Evolutionary conservation across 2,888 invertebrate genomes (phyloP), one percentile per base, ranked within the genome.

Genomic region (Cataglyphis livida): DNA sequence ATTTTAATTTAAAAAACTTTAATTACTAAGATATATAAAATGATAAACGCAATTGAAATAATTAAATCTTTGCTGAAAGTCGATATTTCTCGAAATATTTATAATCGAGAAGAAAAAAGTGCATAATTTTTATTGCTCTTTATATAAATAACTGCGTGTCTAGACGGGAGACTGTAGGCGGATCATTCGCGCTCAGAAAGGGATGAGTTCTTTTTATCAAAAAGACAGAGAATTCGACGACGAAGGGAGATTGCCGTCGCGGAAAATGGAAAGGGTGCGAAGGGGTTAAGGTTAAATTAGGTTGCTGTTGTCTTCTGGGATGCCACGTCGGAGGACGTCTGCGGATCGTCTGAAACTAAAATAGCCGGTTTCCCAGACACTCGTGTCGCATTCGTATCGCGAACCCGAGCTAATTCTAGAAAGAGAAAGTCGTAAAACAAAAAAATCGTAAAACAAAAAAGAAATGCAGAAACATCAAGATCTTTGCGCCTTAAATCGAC

Each of bases 301-400:
- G 70, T n/a, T 35, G 57, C 76, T 74, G 76, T 81, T 73, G 76
- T 38, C 71, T 74, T 79, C 74, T 74, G 83, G 79, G 86, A 85
- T 84, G 66, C 66, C 66, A 54, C 82, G 21, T 21, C 21, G 21
- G 21, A 21, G 21, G 81, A 83, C 85, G 91, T 91, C 93, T 91
- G 87, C 87, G 79, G 81, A 54, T 81, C 79, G 92, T 90, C 92
- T 89, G 88, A 82, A 89, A 88, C 90, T 84, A 87, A 91, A 91
- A 93, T 93, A 92, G 88, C 87, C 76, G 81, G 74, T 84, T 81
- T 81, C 71, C 73, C 79, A 84, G 85, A 86, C 84, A 81, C 71
- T 75, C 64, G 64, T 41, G 64, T 35, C 59, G 73, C 28, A 3
- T 61, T 57, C 78, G 57, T 79, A 82, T 90, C 75, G 57, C 66